Conservation (phyloP, 2,113 vertebrate species). For the Shinisaurus crocodilurus region DNA sequence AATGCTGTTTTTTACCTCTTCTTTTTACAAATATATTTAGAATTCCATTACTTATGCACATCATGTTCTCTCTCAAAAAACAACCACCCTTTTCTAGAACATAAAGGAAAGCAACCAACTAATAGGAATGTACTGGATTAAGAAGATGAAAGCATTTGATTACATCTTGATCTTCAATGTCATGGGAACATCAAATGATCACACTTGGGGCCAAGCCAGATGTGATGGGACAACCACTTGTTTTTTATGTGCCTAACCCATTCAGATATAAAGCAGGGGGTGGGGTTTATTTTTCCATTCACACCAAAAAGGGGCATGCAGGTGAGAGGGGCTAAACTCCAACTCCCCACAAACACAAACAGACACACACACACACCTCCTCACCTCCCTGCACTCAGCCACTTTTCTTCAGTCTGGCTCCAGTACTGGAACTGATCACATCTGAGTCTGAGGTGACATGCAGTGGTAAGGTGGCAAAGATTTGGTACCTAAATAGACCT, state of each 20-base stretch:
- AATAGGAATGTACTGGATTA: conserved; percentile 33
- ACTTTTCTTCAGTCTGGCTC: background rate
- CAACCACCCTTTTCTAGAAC: background rate
- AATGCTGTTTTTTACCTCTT: conserved; percentile 31
- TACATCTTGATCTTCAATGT: background rate
- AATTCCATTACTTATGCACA: background rate
- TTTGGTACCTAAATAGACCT: background rate
- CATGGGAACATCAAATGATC: conserved; percentile 13
- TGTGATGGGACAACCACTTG: background rate
- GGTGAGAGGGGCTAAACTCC: background rate
- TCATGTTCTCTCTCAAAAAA: background rate
- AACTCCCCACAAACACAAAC: background rate
- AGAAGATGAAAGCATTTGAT: background rate
- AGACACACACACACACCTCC: background rate
- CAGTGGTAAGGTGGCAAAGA: background rate
- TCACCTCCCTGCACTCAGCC: background rate
- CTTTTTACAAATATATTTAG: background rate
- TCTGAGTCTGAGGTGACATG: background rate
- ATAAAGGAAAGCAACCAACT: background rate
- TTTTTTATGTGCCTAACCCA: background rate
- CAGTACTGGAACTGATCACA: background rate
- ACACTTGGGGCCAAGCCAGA: background rate
- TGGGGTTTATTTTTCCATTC: background rate
- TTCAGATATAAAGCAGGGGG: background rate
- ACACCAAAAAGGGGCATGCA: background rate